phyloP scores from a whole-genome alignment of 2,797 vertebrate species.

The Apodemus agrarius region DNA sequence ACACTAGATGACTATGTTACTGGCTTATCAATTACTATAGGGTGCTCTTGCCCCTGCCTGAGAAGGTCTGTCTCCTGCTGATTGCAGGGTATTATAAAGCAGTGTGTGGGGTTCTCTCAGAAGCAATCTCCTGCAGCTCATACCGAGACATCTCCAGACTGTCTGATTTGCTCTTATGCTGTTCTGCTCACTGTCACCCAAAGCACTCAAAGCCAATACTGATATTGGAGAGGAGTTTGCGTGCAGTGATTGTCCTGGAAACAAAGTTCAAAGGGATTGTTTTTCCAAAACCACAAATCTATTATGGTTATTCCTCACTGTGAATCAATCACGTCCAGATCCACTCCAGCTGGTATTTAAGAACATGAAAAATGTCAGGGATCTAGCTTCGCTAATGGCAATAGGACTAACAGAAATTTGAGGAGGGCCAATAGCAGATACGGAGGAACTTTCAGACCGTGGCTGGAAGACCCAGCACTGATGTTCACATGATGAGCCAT shows the following conservation, averaged over 20 bases:
- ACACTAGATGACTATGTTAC: neutral
- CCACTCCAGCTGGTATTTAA: neutral
- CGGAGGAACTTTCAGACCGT: neutral
- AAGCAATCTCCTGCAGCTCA: neutral
- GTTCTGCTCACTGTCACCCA: neutral
- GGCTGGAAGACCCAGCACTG: neutral
- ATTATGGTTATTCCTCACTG: neutral
- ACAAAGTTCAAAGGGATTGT: neutral
- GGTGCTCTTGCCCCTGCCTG: neutral
- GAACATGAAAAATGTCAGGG: neutral
- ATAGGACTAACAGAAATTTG: neutral
- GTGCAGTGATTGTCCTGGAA: neutral
- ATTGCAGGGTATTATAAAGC: neutral
- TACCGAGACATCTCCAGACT: neutral
- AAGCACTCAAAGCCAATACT: too few species aligned
- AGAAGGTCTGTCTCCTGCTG: neutral
- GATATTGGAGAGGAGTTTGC: neutral
- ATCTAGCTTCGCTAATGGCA: neutral
- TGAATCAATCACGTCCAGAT: neutral
- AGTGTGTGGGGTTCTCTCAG: too few species aligned
- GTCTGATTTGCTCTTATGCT: neutral
- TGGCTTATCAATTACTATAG: neutral
- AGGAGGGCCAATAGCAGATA: neutral
- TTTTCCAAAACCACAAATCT: neutral
- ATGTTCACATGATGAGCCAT: neutral